Conservation (phyloP, 2,797 vertebrate genomes). For the Pseudotriccus pelzelni region DNA sequence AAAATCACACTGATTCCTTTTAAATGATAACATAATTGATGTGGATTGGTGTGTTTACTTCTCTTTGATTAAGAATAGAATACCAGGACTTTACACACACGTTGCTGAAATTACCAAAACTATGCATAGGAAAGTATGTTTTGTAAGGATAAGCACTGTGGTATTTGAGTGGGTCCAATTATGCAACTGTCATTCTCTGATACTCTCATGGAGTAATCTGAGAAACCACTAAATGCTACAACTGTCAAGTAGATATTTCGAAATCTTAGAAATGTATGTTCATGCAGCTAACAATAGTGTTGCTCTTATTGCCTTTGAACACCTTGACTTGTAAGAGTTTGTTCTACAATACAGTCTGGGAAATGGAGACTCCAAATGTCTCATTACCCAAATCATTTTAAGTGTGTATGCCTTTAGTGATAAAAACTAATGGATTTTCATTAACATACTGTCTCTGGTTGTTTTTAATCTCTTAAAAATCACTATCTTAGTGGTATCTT, state of each 20-base stretch:
- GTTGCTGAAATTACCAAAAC: neutral
- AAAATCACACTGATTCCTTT: neutral
- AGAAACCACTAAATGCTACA: neutral
- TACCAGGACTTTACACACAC: neutral
- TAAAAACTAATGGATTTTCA: neutral
- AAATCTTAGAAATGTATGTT: neutral
- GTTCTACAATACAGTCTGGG: neutral
- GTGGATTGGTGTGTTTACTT: neutral
- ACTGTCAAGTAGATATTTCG: neutral
- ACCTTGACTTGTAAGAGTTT: neutral
- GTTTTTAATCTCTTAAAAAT: neutral
- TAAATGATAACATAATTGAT: neutral
- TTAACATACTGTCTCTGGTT: neutral
- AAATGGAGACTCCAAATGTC: neutral
- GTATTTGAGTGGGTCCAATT: neutral
- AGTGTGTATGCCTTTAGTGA: neutral
- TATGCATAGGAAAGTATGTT: neutral
- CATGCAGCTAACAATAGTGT: neutral
- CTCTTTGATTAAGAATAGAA: neutral
- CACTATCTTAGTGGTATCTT: neutral
- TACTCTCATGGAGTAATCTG: neutral
- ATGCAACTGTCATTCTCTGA: neutral
- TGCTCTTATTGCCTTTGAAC: neutral
- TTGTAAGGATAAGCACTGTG: neutral
- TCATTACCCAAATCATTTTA: neutral